Evolutionary conservation across 2,113 vertebrate genomes (phyloP).

Genomic region (Typhlomys cinereus): DNA sequence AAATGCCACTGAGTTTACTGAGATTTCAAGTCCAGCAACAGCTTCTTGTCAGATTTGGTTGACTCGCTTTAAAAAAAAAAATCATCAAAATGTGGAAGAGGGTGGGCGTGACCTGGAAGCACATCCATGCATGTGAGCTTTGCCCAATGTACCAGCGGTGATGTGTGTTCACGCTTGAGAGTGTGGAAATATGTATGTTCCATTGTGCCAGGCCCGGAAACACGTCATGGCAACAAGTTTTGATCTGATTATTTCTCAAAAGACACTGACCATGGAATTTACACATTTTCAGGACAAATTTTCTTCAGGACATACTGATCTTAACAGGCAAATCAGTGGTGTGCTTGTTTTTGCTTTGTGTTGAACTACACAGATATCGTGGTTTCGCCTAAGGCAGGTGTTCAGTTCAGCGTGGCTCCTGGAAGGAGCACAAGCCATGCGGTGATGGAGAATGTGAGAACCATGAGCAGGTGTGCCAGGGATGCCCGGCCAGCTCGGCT

Average conservation of each 20-base stretch:
- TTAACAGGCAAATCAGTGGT: neutral
- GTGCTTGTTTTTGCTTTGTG: neutral
- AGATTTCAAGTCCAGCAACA: neutral
- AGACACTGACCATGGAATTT: neutral
- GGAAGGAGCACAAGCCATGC: neutral
- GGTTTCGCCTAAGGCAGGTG: neutral
- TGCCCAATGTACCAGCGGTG: neutral
- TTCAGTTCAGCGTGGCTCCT: neutral
- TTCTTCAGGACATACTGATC: neutral
- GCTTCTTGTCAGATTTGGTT: neutral
- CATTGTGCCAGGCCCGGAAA: too few species aligned
- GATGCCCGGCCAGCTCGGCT: too few species aligned
- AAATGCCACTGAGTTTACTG: neutral
- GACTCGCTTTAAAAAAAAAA: conserved; percentile 32
- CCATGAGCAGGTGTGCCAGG: too few species aligned
- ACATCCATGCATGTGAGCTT: neutral
- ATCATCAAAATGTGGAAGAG: neutral
- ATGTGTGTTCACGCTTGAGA: neutral
- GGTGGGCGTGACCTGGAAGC: neutral
- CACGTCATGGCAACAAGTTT: too few species aligned
- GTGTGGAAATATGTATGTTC: neutral
- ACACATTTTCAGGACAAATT: neutral
- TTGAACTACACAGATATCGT: neutral
- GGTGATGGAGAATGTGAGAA: too few species aligned
- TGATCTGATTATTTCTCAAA: conserved; percentile 18